Base-by-base conservation (phyloP, 2,888 invertebrate species). In the Eristalinus aeneus region DNA sequence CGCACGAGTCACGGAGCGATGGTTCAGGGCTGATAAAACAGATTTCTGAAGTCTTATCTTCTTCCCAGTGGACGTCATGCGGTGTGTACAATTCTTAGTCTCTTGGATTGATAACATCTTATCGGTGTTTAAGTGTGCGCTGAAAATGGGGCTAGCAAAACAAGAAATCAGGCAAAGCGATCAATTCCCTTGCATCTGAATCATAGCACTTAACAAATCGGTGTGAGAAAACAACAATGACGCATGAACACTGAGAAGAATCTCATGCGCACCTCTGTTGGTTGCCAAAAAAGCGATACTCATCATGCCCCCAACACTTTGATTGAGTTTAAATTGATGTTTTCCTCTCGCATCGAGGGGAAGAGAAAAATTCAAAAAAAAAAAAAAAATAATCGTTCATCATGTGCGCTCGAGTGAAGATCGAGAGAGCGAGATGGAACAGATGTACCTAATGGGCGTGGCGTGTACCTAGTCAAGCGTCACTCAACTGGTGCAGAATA, bases 81-180 rank as follows among this genome's bases (percentile, higher is more conserved):
- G 22, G 16, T 46, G 46, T 46, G 46, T 31, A 73, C 67, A 77
- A 78, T 73, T 68, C 77, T 56, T 27, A 39, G 23, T 61, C 34
- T n/a, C 32, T 11, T 10, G 16, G n/a, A 11, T 32, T 68, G 78
- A 78, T 78, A 78, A 78, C 53, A 74, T 83, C 73, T 65, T 83
- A 73, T 83, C 63, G 73, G 12, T 32, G 53, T 56, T 34, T 34
- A 34, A 9, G 10, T 34, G 34, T 9, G 12, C 56, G n/a, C 23
- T 20, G 22, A 46, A 77, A 68, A 68, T 68, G 34, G n/a, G 72
- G 53, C 65, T 72, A 75, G 54, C 22, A 58, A 23, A 46, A 46
- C 46, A 46, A 72, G 32, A 74, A 6, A 61, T 54, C 20, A 46
- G 46, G 61, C 32, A 60, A 65, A 8, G 56, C 22, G 58, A 68